Evolutionary conservation across 64 coral and sea anemone species (phyloP).

Genomic region (Stichodactyla helianthus): DNA sequence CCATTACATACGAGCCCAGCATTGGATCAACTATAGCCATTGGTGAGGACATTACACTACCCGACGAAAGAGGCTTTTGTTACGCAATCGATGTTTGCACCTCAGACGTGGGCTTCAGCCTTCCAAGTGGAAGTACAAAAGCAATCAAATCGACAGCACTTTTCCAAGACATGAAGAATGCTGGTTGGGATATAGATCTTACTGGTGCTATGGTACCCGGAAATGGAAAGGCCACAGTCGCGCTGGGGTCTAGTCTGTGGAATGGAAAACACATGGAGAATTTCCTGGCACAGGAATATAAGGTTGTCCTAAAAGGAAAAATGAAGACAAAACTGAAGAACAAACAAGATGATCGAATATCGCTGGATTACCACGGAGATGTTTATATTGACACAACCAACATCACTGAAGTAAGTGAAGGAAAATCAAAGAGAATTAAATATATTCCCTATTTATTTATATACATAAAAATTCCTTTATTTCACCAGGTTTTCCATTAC

Average conservation of each 20-base stretch:
- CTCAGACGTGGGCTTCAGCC: background rate
- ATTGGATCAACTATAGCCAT: background rate
- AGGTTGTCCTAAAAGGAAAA: background rate
- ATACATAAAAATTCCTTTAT: too few relatives aligned
- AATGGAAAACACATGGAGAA: background rate
- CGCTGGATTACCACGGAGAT: background rate
- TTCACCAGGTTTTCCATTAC: background rate
- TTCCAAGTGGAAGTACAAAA: background rate
- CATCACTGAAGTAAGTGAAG: background rate
- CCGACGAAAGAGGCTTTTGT: background rate
- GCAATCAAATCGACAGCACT: background rate
- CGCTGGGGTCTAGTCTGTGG: background rate
- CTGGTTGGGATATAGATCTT: background rate
- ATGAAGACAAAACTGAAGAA: background rate
- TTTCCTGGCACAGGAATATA: background rate
- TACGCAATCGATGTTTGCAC: background rate
- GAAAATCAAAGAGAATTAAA: background rate
- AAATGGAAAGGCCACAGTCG: background rate
- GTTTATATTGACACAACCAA: background rate
- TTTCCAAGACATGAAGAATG: conserved; percentile 1
- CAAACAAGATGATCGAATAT: background rate
- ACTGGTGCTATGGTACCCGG: background rate
- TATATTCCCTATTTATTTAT: too few relatives aligned
- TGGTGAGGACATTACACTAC: background rate
- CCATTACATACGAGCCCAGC: background rate